Evolutionary conservation across 2,888 invertebrate species (phyloP).

Genomic region (Ypsolopha scabrella): DNA sequence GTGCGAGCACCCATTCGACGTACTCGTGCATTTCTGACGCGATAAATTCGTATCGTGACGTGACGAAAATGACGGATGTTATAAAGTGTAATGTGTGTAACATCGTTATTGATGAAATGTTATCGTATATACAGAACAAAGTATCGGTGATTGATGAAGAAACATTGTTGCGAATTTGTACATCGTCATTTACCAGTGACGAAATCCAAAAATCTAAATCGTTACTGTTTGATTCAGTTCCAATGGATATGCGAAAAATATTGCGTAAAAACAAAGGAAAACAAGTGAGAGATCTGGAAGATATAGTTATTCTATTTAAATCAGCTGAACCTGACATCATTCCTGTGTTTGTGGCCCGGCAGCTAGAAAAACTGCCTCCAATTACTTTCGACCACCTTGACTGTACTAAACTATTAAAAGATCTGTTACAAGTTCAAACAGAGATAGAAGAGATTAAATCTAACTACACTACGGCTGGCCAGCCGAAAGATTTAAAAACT

Average conservation of each 20-base stretch:
- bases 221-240: background rate
- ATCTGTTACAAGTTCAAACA: background rate
- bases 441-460: background rate
- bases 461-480: background rate
- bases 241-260: background rate
- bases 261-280: background rate
- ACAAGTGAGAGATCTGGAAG: background rate
- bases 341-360: constrained; percentile 1
- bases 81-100: background rate
- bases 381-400: too few species aligned
- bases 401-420: background rate
- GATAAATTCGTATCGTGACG: too few species aligned
- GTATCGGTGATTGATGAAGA: constrained; percentile 2
- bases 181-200: background rate
- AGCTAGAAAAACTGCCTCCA: background rate
- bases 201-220: background rate
- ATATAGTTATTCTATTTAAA: background rate
- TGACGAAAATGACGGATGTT: background rate
- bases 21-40: too few species aligned
- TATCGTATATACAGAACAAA: background rate
- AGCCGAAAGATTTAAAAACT: background rate
- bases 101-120: too few species aligned
- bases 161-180: background rate
- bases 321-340: background rate
- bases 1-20: too few species aligned